phyloP scores from a whole-genome alignment of 2,888 invertebrate species.

The Crossocerus cetratus region DNA sequence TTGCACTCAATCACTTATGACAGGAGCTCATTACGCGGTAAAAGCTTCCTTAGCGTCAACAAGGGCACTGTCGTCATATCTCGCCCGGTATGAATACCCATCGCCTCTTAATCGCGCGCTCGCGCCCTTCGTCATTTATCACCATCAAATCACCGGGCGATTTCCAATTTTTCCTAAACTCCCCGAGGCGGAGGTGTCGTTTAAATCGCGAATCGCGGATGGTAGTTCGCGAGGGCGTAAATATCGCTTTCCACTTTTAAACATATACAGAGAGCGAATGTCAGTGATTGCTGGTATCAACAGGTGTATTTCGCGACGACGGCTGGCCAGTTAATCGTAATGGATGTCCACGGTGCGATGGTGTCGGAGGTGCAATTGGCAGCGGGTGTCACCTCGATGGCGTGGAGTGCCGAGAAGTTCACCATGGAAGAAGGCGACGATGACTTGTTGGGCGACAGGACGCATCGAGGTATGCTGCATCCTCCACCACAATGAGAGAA shows the following conservation, averaged over 20 bases:
- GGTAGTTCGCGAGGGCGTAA: too few relatives aligned
- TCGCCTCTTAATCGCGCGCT: too few relatives aligned
- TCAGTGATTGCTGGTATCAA: slow-evolving; percentile 23
- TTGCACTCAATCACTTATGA: slow-evolving; percentile 35
- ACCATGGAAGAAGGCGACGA: slow-evolving; percentile 97
- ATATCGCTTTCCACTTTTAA: too few relatives aligned
- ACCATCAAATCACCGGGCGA: too few relatives aligned
- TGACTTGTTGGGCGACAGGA: slow-evolving; percentile 72
- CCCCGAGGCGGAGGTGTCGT: too few relatives aligned
- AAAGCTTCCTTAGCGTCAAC: slow-evolving; percentile 26
- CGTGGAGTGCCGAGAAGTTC: slow-evolving; percentile 98
- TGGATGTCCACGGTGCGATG: slow-evolving; percentile 98
- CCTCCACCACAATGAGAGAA: too few relatives aligned
- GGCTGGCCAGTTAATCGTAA: slow-evolving; percentile 95
- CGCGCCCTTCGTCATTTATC: too few relatives aligned
- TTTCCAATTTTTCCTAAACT: too few relatives aligned
- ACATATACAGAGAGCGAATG: neutral
- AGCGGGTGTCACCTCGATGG: slow-evolving; percentile 90
- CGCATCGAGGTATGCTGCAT: slow-evolving; percentile 56
- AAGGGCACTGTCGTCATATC: too few relatives aligned
- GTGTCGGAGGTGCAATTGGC: slow-evolving; percentile 86
- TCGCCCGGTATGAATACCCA: too few relatives aligned
- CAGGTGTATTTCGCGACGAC: slow-evolving; percentile 96
- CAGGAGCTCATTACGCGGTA: slow-evolving; percentile 22
- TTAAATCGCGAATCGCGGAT: too few relatives aligned